Evolutionary conservation across 2,888 invertebrate genomes (phyloP).

Genomic region (Euplagia quadripunctaria): DNA sequence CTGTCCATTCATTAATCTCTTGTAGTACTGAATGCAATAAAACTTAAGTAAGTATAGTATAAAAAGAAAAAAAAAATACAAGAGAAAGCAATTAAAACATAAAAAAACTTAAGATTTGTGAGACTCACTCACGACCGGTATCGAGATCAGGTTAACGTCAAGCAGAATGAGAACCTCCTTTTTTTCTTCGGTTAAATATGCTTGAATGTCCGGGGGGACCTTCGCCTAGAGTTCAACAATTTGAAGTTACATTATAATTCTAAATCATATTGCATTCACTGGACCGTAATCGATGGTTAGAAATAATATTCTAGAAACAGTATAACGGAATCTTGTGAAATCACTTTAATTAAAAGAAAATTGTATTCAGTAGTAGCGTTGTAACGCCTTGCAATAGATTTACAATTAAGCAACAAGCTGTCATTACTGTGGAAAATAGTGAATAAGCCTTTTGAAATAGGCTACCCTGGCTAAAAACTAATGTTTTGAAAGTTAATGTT

Average conservation of each 20-base stretch:
- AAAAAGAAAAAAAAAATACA: no score
- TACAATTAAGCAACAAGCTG: neutral
- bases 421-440: constrained; percentile 21
- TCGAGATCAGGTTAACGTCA: neutral
- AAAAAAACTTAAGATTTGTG: neutral
- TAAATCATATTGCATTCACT: neutral
- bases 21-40: no score
- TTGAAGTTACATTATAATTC: neutral
- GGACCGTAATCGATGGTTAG: neutral
- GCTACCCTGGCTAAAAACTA: constrained; percentile 1
- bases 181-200: no score
- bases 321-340: neutral
- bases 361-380: neutral
- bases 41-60: no score
- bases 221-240: no score
- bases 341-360: neutral
- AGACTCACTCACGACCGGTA: neutral
- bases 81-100: no score
- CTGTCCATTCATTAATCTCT: no score
- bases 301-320: constrained; percentile 1
- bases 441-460: constrained; percentile 5
- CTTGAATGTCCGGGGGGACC: no score
- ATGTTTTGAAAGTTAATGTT: constrained; percentile 1
- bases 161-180: neutral
- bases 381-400: neutral